These are phyloP conservation scores for Eueides isabella DNA, from an alignment of 1,140 invertebrate genomes.

Conservation along the genomic window DNA sequence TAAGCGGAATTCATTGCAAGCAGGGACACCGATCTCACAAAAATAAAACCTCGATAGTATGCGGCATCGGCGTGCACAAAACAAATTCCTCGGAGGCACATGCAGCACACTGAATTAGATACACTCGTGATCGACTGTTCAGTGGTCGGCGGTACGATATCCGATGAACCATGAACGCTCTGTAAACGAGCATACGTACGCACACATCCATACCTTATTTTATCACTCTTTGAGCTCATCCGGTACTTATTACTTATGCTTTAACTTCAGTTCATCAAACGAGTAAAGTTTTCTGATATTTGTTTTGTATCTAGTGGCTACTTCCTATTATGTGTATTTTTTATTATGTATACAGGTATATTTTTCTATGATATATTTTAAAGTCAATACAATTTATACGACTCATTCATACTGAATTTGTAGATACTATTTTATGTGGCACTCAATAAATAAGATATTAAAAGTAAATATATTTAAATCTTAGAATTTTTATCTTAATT, in stretches of 20 bases:
- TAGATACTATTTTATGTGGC: not conserved
- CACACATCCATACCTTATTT: slow-evolving; percentile 13
- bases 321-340: not conserved
- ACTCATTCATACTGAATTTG: slow-evolving; percentile 5
- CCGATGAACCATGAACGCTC: slow-evolving; percentile 62
- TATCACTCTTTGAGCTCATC: not conserved
- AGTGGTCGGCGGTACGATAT: slow-evolving; percentile 50
- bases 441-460: slow-evolving; percentile 13
- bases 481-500: slow-evolving; percentile 14
- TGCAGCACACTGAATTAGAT: slow-evolving; percentile 73
- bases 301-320: not conserved
- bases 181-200: slow-evolving; percentile 36
- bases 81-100: slow-evolving; percentile 75
- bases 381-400: not conserved
- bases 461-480: slow-evolving; percentile 12
- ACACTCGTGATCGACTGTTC: slow-evolving; percentile 69
- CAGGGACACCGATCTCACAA: slow-evolving; percentile 63
- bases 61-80: slow-evolving; percentile 67
- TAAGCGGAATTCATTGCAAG: slow-evolving; percentile 60
- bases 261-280: not conserved
- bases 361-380: not conserved
- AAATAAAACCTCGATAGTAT: slow-evolving; percentile 74
- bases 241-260: slow-evolving; percentile 9
- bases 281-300: not conserved
- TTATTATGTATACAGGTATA: not conserved